These are phyloP conservation scores for Amphipoea oculea DNA, from an alignment of 2,888 invertebrate species.

Conservation along the genomic window DNA sequence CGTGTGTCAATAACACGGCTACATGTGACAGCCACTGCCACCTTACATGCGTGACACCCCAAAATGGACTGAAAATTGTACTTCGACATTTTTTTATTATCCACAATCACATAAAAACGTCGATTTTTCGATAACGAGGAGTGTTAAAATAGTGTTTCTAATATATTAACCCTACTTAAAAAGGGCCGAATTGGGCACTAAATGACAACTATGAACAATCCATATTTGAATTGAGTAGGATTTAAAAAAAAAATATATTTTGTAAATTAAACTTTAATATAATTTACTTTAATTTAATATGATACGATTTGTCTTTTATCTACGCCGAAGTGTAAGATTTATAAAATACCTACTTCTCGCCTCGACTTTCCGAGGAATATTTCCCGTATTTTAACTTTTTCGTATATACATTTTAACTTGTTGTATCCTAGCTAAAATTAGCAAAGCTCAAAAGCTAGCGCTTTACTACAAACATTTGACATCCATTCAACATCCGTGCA, in stretches of 20 bases:
- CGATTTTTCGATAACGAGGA: conserved; percentile 11
- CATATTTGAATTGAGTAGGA: background rate
- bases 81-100: conserved; percentile 31
- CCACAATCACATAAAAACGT: conserved; percentile 17
- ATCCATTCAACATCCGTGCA: background rate
- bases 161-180: conserved; percentile 9
- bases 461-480: conserved; percentile 16
- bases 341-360: background rate
- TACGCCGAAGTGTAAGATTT: background rate
- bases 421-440: background rate
- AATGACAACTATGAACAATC: background rate
- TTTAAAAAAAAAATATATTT: too few relatives aligned
- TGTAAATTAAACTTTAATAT: background rate
- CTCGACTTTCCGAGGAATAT: too few relatives aligned
- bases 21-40: conserved; percentile 34
- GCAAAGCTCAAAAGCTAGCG: background rate
- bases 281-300: background rate
- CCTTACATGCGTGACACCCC: conserved; percentile 43
- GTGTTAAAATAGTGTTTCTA: conserved; percentile 4
- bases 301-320: background rate
- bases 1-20: conserved; percentile 38
- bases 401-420: background rate
- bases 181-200: background rate
- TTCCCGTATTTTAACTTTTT: background rate
- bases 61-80: conserved; percentile 48